Evolutionary conservation across 2,888 invertebrate genomes (phyloP).

Genomic region (Scaeva pyrastri): DNA sequence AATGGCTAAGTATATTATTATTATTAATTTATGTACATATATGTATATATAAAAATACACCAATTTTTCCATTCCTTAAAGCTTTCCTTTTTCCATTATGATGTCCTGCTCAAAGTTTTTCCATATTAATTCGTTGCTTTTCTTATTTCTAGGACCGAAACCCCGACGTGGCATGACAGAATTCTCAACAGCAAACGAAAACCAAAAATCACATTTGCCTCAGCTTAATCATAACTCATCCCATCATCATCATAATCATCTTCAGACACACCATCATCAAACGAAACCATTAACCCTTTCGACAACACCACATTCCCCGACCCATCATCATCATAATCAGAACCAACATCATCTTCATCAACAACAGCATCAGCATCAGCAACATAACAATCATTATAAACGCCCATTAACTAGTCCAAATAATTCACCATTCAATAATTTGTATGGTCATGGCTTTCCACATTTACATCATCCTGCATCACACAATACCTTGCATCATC

Average conservation of each 20-base stretch:
- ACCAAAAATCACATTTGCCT: constrained; percentile 83
- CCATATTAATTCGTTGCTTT: not conserved
- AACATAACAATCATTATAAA: constrained; percentile 80
- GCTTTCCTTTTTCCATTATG: not conserved
- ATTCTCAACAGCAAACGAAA: constrained; percentile 83
- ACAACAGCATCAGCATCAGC: constrained; percentile 78
- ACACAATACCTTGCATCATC: constrained; percentile 77
- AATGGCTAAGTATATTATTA: no score
- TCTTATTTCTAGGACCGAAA: constrained; percentile 80
- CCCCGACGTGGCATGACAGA: constrained; percentile 84
- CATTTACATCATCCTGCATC: constrained; percentile 55
- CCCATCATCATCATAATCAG: constrained; percentile 77
- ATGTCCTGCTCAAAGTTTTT: not conserved
- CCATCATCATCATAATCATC: constrained; percentile 73
- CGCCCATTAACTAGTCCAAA: constrained; percentile 83
- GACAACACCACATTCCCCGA: constrained; percentile 78
- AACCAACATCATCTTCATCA: constrained; percentile 77
- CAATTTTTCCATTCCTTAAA: not conserved
- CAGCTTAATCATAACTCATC: constrained; percentile 83
- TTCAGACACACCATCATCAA: constrained; percentile 76
- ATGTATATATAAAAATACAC: not conserved
- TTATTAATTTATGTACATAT: not conserved
- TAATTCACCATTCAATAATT: constrained; percentile 80
- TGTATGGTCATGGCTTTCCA: constrained; percentile 77
- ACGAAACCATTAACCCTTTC: constrained; percentile 78